phyloP scores from a whole-genome alignment of 2,113 vertebrate genomes.

The Cephalopterus ornatus region DNA sequence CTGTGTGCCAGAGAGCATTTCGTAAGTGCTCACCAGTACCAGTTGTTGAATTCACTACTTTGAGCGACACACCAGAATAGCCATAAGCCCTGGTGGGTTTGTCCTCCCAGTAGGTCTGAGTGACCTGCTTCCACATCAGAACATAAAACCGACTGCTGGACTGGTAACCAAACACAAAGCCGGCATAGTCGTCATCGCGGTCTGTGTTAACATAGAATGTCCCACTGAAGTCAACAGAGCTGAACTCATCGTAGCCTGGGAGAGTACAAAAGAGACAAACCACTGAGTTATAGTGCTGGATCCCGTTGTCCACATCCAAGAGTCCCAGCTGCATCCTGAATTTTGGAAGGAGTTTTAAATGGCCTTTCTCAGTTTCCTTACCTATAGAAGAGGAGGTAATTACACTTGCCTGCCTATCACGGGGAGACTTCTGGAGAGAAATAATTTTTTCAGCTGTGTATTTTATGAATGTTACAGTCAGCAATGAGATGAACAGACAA shows the following conservation, averaged over 20 bases:
- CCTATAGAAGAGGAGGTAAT: background rate
- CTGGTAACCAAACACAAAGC: constrained; percentile 97
- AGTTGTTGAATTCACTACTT: constrained; percentile 96
- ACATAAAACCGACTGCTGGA: constrained; percentile 96
- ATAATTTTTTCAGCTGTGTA: background rate
- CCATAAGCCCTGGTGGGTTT: constrained; percentile 94
- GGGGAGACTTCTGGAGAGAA: background rate
- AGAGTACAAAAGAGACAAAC: background rate
- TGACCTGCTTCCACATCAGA: constrained; percentile 99
- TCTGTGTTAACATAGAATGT: constrained; percentile 98
- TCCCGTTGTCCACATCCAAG: no score
- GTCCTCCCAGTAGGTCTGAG: constrained; percentile 98
- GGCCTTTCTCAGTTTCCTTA: background rate
- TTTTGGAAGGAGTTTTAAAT: background rate
- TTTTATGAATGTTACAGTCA: background rate
- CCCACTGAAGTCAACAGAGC: constrained; percentile 94
- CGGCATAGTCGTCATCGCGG: constrained; percentile 94
- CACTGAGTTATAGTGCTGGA: background rate
- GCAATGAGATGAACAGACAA: background rate
- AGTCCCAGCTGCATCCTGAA: background rate
- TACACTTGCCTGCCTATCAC: background rate
- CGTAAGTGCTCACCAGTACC: constrained; percentile 91
- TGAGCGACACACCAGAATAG: constrained; percentile 94
- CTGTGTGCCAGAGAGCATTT: constrained; percentile 98
- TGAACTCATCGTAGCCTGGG: constrained; percentile 94